These are phyloP conservation scores for Exephanes ischioxanthus DNA, from an alignment of 2,888 invertebrate genomes.

Conservation along the genomic window DNA sequence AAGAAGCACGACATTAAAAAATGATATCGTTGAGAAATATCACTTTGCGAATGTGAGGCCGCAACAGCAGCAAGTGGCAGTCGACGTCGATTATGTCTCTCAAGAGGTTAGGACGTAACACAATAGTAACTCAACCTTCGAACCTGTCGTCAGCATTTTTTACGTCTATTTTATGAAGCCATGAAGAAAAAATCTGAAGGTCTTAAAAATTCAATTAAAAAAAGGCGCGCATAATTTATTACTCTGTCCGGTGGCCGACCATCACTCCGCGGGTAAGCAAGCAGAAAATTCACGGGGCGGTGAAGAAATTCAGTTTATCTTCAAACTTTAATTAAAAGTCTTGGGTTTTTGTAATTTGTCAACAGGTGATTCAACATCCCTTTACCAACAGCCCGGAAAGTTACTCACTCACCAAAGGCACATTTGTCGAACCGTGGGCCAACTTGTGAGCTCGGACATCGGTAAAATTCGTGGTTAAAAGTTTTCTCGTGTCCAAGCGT, in stretches of 20 bases:
- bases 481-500: conserved; percentile 14
- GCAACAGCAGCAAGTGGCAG: no score
- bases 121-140: no score
- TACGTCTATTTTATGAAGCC: no score
- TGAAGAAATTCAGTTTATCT: background rate
- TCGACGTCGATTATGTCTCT: no score
- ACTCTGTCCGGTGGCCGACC: background rate
- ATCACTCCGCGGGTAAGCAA: background rate
- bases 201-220: background rate
- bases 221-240: background rate
- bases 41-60: no score
- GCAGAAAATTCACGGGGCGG: background rate
- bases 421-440: background rate
- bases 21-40: no score
- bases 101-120: no score
- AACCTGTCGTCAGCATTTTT: no score
- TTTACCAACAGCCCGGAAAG: background rate
- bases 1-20: no score
- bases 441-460: background rate
- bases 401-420: background rate
- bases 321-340: background rate
- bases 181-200: background rate
- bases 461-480: conserved; percentile 21
- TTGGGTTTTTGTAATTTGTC: background rate
- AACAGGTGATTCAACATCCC: background rate